Evolutionary conservation across 2,888 invertebrate genomes (phyloP).

Genomic region (Didymodactylos carnosus): DNA sequence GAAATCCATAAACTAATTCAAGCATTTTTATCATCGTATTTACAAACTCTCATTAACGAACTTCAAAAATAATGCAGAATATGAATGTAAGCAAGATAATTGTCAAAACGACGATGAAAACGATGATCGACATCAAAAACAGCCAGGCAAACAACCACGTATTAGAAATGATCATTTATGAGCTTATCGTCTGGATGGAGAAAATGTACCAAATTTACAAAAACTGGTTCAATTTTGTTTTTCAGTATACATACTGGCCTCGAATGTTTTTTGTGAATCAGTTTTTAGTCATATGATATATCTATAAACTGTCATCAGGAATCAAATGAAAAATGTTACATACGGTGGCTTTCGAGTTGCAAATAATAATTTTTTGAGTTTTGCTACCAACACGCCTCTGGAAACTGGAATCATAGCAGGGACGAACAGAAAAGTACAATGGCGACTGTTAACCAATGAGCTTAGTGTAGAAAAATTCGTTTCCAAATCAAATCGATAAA

Average conservation of each 20-base stretch:
- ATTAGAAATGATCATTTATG: neutral
- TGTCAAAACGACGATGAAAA: neutral
- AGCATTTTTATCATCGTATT: neutral
- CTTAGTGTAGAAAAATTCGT: no score
- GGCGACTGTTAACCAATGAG: no score
- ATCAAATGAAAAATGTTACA: neutral
- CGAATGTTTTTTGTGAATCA: neutral
- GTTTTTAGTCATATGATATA: neutral
- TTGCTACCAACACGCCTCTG: no score
- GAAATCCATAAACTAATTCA: neutral
- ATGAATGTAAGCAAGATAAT: neutral
- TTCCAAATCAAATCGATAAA: no score
- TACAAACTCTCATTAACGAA: neutral
- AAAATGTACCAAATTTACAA: neutral
- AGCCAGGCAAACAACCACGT: neutral
- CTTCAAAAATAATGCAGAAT: neutral
- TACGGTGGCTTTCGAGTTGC: no score
- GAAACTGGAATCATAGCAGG: no score
- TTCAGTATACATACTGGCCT: neutral
- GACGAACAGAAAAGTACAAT: no score
- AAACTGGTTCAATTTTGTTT: neutral
- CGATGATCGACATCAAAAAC: neutral
- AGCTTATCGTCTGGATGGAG: neutral
- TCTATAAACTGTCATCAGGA: neutral
- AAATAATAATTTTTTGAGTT: no score